Evolutionary conservation across 2,113 vertebrate genomes (phyloP).

Genomic region (Ammodytes marinus): DNA sequence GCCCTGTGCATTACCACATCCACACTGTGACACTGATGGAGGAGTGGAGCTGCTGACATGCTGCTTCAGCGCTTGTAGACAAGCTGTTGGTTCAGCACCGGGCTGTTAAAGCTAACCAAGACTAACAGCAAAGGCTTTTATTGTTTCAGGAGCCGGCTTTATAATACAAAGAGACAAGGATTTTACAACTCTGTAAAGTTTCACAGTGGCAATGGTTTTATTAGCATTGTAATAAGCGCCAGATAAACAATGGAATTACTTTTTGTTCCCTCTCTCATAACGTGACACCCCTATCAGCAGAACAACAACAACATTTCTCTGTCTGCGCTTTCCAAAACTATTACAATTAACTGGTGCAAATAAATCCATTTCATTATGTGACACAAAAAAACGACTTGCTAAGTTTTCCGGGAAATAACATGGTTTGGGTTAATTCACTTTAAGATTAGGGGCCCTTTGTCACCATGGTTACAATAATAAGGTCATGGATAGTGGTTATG

Average conservation of each 20-base stretch:
- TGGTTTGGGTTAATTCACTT: too few species aligned
- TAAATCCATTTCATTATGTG: too few species aligned
- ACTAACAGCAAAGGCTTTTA: not conserved
- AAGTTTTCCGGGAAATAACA: too few species aligned
- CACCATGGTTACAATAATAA: too few species aligned
- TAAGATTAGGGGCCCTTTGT: too few species aligned
- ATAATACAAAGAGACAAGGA: not conserved
- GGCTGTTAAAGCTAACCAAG: slow-evolving; percentile 31
- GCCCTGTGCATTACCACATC: not conserved
- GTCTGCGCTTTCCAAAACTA: too few species aligned
- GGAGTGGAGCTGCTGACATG: slow-evolving; percentile 6
- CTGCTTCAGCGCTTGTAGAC: slow-evolving; percentile 34
- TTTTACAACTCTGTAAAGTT: not conserved
- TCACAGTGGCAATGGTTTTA: not conserved
- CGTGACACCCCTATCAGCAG: too few species aligned
- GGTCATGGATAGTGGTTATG: too few species aligned
- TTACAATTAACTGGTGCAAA: too few species aligned
- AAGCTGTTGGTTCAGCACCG: slow-evolving; percentile 39
- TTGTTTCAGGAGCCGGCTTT: not conserved
- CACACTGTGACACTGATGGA: slow-evolving; percentile 27
- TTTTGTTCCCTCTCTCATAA: too few species aligned
- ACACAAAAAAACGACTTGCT: too few species aligned
- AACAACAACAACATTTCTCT: too few species aligned
- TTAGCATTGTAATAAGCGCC: not conserved
- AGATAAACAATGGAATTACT: not conserved